Base-by-base conservation (phyloP, 2,888 invertebrate genomes). In the Hedya salicella region DNA sequence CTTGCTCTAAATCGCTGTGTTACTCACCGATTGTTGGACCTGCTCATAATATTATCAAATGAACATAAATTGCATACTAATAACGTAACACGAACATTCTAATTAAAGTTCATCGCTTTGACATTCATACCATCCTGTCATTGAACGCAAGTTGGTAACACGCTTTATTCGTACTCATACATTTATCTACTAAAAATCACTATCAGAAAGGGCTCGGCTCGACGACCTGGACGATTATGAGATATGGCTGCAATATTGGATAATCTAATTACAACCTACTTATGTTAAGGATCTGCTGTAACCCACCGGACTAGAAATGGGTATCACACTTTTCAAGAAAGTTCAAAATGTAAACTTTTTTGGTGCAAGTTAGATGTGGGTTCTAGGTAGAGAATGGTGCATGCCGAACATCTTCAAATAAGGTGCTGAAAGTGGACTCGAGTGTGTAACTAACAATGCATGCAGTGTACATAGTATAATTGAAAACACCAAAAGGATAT, bases 401-500 rank as follows among this genome's bases (percentile, higher is more conserved):
- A 92, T 92, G 91, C 87, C 78, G 88, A 80, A 81, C 84, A 77
- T 80, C 85, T 75, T 80, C 86, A 85, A 89, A 81, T 86, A 82
- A 83, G 88, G 81, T 85, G 85, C 91, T 88, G 89, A 90, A 82
- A 83, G 78, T 82, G 86, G 86, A 89, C 87, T 88, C 86, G 81
- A 90, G 91, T 87, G 90, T 91, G 91, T 92, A 89, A 92, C 92
- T 92, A 92, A 92, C 92, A 87, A 88, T 91, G 92, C 92, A 92
- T 92, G 92, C 88, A 86, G 91, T 92, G 92, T 92, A 92, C 90
- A 92, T 92, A 92, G 85, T 87, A 83, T 91, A 91, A 83, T 85
- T 81, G 82, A 79, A 83, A 87, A 82, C 81, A 78, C 81, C 80
- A 75, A 80, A 86, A 78, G 87, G 91, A 83, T 89, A 91, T 91